These are phyloP conservation scores for Montipora capitata DNA, from an alignment of 92 coral and sea anemone species.

Conservation along the genomic window DNA sequence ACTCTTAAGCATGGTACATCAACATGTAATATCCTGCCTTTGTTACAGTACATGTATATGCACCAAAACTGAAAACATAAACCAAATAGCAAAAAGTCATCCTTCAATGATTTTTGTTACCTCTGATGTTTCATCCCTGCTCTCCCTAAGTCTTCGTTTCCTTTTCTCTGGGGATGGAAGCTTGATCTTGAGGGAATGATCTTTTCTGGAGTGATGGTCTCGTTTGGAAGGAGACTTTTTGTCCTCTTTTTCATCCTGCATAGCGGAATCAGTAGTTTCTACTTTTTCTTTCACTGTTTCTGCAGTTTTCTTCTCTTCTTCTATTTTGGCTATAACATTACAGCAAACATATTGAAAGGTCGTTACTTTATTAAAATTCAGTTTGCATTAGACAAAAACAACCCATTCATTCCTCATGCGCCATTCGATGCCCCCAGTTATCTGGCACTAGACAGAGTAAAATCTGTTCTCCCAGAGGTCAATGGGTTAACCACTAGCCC, in stretches of 20 bases:
- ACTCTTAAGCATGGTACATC: too few species aligned
- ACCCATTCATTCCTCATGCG: too few species aligned
- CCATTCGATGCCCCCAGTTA: too few species aligned
- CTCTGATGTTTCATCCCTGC: conserved; percentile 22
- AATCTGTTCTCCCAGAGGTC: too few species aligned
- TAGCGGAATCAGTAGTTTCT: background rate
- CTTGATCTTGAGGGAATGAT: conserved; percentile 41
- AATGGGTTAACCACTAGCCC: too few species aligned
- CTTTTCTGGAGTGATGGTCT: conserved; percentile 16
- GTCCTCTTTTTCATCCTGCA: background rate
- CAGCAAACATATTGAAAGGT: background rate
- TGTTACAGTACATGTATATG: too few species aligned
- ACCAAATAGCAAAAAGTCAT: too few species aligned
- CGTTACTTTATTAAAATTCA: too few species aligned
- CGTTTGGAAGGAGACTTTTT: conserved; percentile 13
- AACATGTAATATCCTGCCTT: too few species aligned
- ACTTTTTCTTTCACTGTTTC: background rate
- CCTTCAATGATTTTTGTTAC: background rate
- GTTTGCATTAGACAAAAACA: too few species aligned
- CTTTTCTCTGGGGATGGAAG: conserved; percentile 54
- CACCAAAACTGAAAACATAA: too few species aligned
- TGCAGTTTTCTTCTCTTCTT: background rate
- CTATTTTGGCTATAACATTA: conserved; percentile 15
- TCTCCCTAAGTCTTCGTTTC: conserved; percentile 50
- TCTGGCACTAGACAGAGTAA: too few species aligned